Evolutionary conservation across 2,113 vertebrate species (phyloP), one percentile per base, ranked within the genome.

Genomic region (Nannospalax galili): DNA sequence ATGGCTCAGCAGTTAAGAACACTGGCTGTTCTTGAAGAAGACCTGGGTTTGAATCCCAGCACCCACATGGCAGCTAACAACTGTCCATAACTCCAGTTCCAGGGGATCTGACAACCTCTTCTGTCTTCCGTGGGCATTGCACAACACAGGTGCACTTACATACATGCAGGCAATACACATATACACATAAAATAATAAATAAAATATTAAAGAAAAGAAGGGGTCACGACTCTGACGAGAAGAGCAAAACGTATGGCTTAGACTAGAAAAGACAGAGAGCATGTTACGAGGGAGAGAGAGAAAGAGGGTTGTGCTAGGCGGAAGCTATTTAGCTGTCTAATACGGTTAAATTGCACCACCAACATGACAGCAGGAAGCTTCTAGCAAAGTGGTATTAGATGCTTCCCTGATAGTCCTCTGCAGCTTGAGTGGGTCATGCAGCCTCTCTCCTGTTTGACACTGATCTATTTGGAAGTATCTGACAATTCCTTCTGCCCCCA

Each of bases 291-390:
- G n/a, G 20, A 37, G 32, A 73, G 45, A 84, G 3, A 79, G 32
- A 74, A 10, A 72, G 17, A 56, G 77, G 28, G 77, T 1, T 14
- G 7, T 32, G 62, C 16, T 32, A 5, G 19, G 37, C 1, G 64
- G 73, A 84, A 90, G 80, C 75, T 93, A 60, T 90, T 96, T 42
- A 89, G 32, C 90, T 93, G 40, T 96, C 80, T 92, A 90, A 58
- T 84, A n/a, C 2, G 42, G 26, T 42, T 84, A 88, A 96, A 92
- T 65, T 88, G 32, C 24, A 45, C 64, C 58, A 80, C 58, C 45
- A 87, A 87, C 84, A 52, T 89, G 88, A 90, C 91, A 90, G 86
- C 79, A 75, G 72, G 81, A 93, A 88, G 52, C 45, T 48, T 81
- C 45, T 42, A 91, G 94, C 45, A 92, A 90, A 91, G 88, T 93